Conservation (phyloP, 2,888 invertebrate genomes). For the Plebejus melissa region DNA sequence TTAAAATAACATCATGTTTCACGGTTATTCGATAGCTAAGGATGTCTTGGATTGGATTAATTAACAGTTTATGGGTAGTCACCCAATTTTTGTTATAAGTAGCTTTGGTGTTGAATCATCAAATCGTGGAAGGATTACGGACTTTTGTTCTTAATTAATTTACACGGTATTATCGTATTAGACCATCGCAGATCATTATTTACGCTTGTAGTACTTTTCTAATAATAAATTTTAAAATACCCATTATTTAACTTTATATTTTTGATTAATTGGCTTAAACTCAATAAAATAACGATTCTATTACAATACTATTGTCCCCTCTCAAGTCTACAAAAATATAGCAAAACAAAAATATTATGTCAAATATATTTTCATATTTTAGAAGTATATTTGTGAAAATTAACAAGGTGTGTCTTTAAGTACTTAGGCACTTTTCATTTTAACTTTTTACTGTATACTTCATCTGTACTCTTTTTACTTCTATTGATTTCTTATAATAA, state of each 20-base stretch:
- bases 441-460: no score
- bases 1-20: constrained; percentile 42
- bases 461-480: no score
- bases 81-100: constrained; percentile 35
- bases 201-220: background rate
- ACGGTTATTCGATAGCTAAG: background rate
- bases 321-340: background rate
- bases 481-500: no score
- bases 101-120: constrained; percentile 51
- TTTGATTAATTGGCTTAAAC: background rate
- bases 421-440: background rate
- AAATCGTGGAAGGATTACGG: constrained; percentile 37
- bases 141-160: constrained; percentile 38
- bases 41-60: background rate
- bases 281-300: background rate
- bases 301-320: background rate
- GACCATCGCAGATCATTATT: background rate
- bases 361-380: background rate
- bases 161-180: constrained; percentile 23
- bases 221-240: background rate
- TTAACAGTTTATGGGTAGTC: background rate
- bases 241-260: background rate
- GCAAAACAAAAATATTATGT: background rate
- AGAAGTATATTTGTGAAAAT: no score
- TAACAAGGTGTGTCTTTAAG: background rate